Evolutionary conservation across 1,140 invertebrate species (phyloP), one percentile per base, ranked within the genome.

Genomic region (Eumaeus atala): DNA sequence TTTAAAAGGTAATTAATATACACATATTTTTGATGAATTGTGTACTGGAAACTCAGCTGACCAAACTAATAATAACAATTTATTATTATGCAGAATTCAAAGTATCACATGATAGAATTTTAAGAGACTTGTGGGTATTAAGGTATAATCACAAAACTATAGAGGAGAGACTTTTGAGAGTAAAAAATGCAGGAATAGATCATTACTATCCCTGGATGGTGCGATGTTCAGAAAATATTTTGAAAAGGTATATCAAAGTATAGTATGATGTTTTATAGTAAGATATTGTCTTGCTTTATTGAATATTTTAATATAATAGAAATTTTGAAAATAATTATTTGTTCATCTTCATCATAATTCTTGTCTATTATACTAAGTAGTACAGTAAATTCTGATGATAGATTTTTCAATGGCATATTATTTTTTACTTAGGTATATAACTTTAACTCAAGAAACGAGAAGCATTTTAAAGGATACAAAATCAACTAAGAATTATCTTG

Each of bases 171-270:
- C 66, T 88, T 12, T 50, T 70, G 56, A 73, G 53, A 64, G 66
- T 85, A 8, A 79, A 75, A 74, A 60, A 62, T 57, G 61, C 64
- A 36, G 83, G 83, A 40, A 66, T 79, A 44, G 68, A 81, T 17
- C 74, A 64, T 48, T 58, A 83, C 9, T 81, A 77, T 53, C 84
- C 85, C 33, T 88, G 87, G 87, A 87, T 88, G 87, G 84, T 87
- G 17, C 72, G 80, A 56, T 88, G 87, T 66, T 70, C 81, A 35
- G 72, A 85, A 60, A 62, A 76, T 51, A 75, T 81, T 60, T 59
- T 87, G 17, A 68, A 80, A 51, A 87, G 85, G 87, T 87, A 68
- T 47, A 18, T 56, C 17, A 51, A 16, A 16, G 2, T 28, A 28
- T 28, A 28, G 21, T 28, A 28, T 3, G 21, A 28, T 28, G 6